Evolutionary conservation across 2,888 invertebrate species (phyloP), one percentile per base, ranked within the genome.

Genomic region (Noctua pronuba): DNA sequence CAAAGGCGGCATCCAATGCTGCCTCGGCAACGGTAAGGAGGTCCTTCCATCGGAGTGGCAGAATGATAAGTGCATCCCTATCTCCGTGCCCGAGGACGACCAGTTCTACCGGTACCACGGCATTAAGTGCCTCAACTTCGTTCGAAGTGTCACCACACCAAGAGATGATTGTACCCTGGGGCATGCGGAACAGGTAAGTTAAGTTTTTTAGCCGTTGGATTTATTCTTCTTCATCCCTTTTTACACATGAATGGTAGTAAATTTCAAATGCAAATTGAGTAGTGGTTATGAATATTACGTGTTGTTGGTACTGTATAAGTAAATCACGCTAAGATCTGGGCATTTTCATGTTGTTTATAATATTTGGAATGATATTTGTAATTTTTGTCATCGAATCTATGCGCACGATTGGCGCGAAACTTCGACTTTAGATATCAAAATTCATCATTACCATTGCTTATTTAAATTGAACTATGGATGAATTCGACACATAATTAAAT

Each of bases 41-140:
- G 90, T 95, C 16, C 90, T 97, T 0, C 94, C 97, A 0, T 88
- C 94, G 1, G 94, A 96, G 62, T 92, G 94, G 90, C 92, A 92
- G 84, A 97, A 97, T 90, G 97, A 97, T 79, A 97, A 97, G 58
- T 98, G 98, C 84, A 96, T 97, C 62, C 97, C 97, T 0, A 97
- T 98, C 83, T 92, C 92, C 24, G 96, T 98, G 13, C 96, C 97
- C 0, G 93, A 95, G 0, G 94, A 96, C 65, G 98, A 98, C 87
- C 93, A 95, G 0, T 97, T 97, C 88, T 97, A 97, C 88, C 88
- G 93, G 10, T 86, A 93, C n/a, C 91, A 95, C 73, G 95, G 96
- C 0, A 93, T 97, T 78, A 94, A 93, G 24, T 98, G 97, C 88
- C 95, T 97, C 84, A 97, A 97, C 91, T 97, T 97, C 82, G 97